Evolutionary conservation across 2,797 vertebrate genomes (phyloP).

Genomic region (Betta splendens): DNA sequence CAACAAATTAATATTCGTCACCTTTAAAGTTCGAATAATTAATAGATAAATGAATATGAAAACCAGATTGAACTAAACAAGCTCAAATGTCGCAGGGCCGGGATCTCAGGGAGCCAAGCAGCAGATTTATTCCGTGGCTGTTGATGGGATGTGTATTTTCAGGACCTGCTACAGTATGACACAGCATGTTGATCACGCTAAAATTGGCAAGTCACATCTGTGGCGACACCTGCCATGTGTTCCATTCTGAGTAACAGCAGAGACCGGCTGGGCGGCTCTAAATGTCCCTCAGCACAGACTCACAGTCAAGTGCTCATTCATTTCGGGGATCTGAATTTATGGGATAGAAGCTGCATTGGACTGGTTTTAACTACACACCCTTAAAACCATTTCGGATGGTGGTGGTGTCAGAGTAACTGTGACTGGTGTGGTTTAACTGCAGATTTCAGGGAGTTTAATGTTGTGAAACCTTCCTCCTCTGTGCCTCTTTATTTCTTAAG

Average conservation of each 20-base stretch:
- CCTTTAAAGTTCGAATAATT: constrained; percentile 6
- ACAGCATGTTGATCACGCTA: constrained; percentile 39
- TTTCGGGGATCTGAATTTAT: constrained; percentile 29
- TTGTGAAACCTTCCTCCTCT: constrained; percentile 15
- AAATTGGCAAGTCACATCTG: constrained; percentile 48
- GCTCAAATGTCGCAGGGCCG: neutral
- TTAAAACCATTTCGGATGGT: constrained; percentile 5
- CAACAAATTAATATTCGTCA: constrained; percentile 26
- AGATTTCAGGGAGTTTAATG: constrained; percentile 19
- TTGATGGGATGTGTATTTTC: constrained; percentile 45
- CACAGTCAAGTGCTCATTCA: constrained; percentile 37
- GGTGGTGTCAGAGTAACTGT: neutral
- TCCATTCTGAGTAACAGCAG: constrained; percentile 45
- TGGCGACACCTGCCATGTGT: constrained; percentile 53
- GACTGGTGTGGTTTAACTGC: constrained; percentile 15
- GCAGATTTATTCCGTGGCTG: constrained; percentile 22
- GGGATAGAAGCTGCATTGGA: constrained; percentile 12
- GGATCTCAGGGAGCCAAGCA: neutral
- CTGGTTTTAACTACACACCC: constrained; percentile 13
- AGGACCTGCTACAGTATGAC: constrained; percentile 32
- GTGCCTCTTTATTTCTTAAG: constrained; percentile 8
- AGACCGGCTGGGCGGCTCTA: constrained; percentile 55
- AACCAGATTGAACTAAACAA: neutral
- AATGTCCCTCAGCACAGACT: constrained; percentile 32
- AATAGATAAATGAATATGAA: neutral